A percentile compares a stretch with the other conserved stretches of the same genome.
These are phyloP conservation scores for Tenthredo distinguenda DNA, from an alignment of 2,888 invertebrate genomes.

Conservation along the genomic window DNA sequence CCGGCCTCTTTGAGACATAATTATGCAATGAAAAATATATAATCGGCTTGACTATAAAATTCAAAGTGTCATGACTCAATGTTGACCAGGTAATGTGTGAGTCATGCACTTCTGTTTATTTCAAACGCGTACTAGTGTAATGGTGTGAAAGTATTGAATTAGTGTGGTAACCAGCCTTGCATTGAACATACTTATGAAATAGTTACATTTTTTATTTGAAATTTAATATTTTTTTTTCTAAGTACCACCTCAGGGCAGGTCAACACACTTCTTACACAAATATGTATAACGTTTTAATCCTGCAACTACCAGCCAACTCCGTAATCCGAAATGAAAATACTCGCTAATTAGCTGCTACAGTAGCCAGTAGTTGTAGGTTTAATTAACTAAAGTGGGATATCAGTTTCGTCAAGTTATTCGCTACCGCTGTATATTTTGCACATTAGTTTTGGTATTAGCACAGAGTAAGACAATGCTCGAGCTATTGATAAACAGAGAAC, in stretches of 20 bases:
- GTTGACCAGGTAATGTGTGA: not conserved
- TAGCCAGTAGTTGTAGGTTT: conserved; percentile 38
- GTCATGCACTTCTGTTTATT: conserved; percentile 23
- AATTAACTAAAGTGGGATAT: conserved; percentile 10
- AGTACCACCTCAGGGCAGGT: conserved; percentile 48
- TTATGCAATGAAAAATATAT: conserved; percentile 24
- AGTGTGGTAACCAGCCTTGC: conserved; percentile 45
- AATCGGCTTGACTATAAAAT: conserved; percentile 25
- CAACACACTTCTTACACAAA: conserved; percentile 49
- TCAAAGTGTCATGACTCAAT: not conserved
- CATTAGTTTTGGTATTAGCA: conserved; percentile 14
- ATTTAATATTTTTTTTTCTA: conserved; percentile 32
- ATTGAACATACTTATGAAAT: conserved; percentile 47
- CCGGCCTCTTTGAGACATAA: conserved; percentile 36
- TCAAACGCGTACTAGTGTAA: conserved; percentile 5
- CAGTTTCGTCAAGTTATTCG: conserved; percentile 44
- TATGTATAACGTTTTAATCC: conserved; percentile 28
- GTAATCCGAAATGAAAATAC: conserved; percentile 29
- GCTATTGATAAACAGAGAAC: conserved; percentile 21
- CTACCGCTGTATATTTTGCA: conserved; percentile 29
- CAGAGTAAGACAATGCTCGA: conserved; percentile 28
- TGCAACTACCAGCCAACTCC: conserved; percentile 29
- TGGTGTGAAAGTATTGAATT: conserved; percentile 41
- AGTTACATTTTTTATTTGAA: conserved; percentile 42
- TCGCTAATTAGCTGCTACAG: conserved; percentile 45